These are phyloP conservation scores for Spodoptera exigua DNA, from an alignment of 2,888 invertebrate species.

Conservation along the genomic window DNA sequence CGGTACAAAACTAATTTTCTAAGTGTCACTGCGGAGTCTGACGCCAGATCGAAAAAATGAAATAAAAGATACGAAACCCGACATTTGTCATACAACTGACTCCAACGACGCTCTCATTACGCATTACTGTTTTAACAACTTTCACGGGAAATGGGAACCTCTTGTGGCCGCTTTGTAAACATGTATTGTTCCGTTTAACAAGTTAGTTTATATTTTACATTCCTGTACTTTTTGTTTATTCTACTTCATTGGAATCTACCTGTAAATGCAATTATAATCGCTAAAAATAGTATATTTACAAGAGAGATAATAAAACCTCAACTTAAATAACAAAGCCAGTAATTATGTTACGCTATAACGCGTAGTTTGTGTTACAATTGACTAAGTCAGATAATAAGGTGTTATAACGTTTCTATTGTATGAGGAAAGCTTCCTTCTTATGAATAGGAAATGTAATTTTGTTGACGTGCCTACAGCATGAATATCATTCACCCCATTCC, in stretches of 20 bases:
- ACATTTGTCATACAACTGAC: slow-evolving; percentile 54
- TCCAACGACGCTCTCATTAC: slow-evolving; percentile 8
- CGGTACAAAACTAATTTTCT: slow-evolving; percentile 71
- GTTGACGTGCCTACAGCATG: slow-evolving; percentile 6
- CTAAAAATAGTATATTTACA: no score
- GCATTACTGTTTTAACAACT: slow-evolving; percentile 15
- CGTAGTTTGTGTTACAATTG: slow-evolving; percentile 17
- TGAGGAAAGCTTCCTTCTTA: slow-evolving; percentile 9
- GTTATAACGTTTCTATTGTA: slow-evolving; percentile 1
- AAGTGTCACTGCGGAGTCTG: slow-evolving; percentile 69
- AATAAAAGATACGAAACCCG: slow-evolving; percentile 58
- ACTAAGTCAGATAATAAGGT: slow-evolving; percentile 11
- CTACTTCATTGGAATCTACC: no score
- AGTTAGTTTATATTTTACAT: no score
- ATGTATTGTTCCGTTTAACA: no score
- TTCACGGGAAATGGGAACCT: slow-evolving; percentile 6
- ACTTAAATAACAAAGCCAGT: neutral
- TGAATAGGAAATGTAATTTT: slow-evolving; percentile 29
- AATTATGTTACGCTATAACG: slow-evolving; percentile 7
- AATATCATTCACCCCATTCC: slow-evolving; percentile 21
- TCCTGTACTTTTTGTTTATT: no score
- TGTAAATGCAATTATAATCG: no score
- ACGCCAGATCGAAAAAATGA: slow-evolving; percentile 56
- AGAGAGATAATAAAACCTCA: no score
- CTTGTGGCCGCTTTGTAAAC: slow-evolving; percentile 1